Evolutionary conservation across 2,888 invertebrate species (phyloP).

Genomic region (Arge pagana): DNA sequence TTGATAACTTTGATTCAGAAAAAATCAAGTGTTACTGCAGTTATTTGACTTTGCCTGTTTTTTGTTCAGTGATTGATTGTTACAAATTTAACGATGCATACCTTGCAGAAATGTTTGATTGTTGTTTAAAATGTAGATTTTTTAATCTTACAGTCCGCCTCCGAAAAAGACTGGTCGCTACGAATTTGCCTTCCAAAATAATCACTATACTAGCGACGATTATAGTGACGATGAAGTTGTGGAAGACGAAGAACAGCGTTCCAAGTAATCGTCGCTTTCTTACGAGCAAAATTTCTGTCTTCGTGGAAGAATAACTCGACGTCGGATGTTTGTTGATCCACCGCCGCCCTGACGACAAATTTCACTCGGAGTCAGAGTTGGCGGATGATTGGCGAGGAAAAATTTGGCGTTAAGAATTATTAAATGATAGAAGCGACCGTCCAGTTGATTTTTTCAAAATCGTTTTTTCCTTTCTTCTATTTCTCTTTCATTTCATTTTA

Average conservation of each 20-base stretch:
- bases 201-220: constrained; percentile 51
- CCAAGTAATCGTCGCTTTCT: constrained; percentile 42
- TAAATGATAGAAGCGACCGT: too few species aligned
- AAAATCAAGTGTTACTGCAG: too few species aligned
- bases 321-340: too few species aligned
- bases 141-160: constrained; percentile 56
- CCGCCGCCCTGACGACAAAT: not conserved
- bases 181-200: constrained; percentile 45
- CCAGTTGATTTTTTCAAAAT: not conserved
- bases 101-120: constrained; percentile 10
- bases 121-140: constrained; percentile 23
- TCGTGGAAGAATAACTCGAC: not conserved
- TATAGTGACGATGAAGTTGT: constrained; percentile 57
- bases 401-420: not conserved
- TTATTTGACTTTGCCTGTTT: too few species aligned
- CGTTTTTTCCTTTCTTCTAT: not conserved
- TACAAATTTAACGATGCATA: constrained; percentile 20
- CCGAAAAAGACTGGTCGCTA: constrained; percentile 59
- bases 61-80: too few species aligned
- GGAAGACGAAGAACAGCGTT: constrained; percentile 39
- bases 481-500: not conserved
- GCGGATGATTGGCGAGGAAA: not conserved
- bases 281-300: constrained; percentile 10
- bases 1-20: too few species aligned
- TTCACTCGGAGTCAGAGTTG: not conserved